These are phyloP conservation scores for Isurus oxyrinchus DNA, from an alignment of 2,113 vertebrate genomes.

Conservation along the genomic window DNA sequence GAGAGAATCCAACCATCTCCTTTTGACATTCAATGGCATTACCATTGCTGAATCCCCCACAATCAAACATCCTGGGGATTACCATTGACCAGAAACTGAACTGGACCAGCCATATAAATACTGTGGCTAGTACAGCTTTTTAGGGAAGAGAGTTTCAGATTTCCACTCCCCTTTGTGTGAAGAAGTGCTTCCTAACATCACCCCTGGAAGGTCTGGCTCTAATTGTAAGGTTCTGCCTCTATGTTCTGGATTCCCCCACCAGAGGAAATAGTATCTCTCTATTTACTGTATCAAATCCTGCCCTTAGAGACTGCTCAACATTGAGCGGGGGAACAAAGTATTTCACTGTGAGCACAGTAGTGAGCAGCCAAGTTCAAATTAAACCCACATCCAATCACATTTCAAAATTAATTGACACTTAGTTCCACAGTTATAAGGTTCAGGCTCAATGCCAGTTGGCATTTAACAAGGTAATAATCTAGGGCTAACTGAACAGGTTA, in stretches of 20 bases:
- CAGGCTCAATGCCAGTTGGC: not conserved
- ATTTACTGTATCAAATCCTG: not conserved
- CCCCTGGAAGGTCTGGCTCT: not conserved
- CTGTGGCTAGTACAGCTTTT: not conserved
- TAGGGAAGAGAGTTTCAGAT: not conserved
- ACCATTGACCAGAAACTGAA: not conserved
- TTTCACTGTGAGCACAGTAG: no score
- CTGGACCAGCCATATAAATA: not conserved
- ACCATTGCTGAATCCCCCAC: not conserved
- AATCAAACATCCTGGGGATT: not conserved
- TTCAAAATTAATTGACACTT: not conserved
- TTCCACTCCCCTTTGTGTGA: not conserved
- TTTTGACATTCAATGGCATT: not conserved
- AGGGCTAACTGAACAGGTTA: not conserved
- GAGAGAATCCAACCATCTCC: not conserved
- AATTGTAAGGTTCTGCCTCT: not conserved
- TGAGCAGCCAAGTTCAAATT: not conserved
- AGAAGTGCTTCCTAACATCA: not conserved
- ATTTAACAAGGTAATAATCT: not conserved
- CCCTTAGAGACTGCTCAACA: not conserved
- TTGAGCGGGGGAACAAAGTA: not conserved
- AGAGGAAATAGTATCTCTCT: not conserved
- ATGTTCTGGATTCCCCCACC: not conserved
- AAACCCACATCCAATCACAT: not conserved
- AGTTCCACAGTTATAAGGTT: not conserved